Percentiles rank a stretch among this genome's conserved stretches.
phyloP scores from a whole-genome alignment of 2,113 vertebrate genomes.

The Hippocampus zosterae region DNA sequence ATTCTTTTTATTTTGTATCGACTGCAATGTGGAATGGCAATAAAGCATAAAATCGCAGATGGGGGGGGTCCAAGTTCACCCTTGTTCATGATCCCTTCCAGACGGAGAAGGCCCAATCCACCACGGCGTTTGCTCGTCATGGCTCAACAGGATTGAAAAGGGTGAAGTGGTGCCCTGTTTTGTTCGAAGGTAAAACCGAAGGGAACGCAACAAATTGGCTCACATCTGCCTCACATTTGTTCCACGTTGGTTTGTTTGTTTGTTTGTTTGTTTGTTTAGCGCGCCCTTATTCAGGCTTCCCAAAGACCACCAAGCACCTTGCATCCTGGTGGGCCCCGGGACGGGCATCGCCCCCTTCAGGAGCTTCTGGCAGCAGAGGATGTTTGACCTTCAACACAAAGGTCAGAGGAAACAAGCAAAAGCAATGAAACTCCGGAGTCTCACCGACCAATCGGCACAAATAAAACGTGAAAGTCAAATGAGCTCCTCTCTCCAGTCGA shows the following conservation, averaged over 20 bases:
- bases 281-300: conserved; percentile 93
- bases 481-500: too few species aligned
- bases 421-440: too few species aligned
- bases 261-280: conserved; percentile 51
- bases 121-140: conserved; percentile 95
- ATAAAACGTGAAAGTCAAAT: background rate
- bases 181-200: conserved; percentile 82
- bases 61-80: too few species aligned
- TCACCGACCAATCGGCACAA: background rate
- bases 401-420: conserved; percentile 64
- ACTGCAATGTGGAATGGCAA: too few species aligned
- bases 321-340: conserved; percentile 91
- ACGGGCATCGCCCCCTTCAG: conserved; percentile 97
- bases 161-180: conserved; percentile 93
- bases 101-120: conserved; percentile 89
- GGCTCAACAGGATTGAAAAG: conserved; percentile 88
- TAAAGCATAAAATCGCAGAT: too few species aligned
- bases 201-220: background rate
- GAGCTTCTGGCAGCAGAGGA: conserved; percentile 96
- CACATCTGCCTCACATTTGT: background rate
- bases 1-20: too few species aligned
- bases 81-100: conserved; percentile 54
- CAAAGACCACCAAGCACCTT: conserved; percentile 85
- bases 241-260: background rate
- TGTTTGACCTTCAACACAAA: conserved; percentile 86